A percentile compares a stretch with the other conserved stretches of the same genome.
phyloP scores from a whole-genome alignment of 2,888 invertebrate species.

The Taphrorychus bicolor region DNA sequence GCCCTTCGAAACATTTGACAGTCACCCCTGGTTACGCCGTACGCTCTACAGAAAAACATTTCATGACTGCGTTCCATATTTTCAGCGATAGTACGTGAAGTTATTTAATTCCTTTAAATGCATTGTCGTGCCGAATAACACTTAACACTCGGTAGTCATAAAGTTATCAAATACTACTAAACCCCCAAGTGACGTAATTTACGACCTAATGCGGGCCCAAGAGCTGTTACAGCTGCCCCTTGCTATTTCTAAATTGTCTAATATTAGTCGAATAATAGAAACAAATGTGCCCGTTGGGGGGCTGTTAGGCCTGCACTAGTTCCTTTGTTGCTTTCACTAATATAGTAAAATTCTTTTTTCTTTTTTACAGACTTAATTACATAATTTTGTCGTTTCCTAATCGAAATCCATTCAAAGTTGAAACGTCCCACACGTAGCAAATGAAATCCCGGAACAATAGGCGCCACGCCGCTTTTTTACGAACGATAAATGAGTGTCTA shows the following conservation, averaged over 20 bases:
- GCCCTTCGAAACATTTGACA: too few relatives aligned
- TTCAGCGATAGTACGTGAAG: too few relatives aligned
- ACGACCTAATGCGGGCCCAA: slow-evolving; percentile 23
- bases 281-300: slow-evolving; percentile 13
- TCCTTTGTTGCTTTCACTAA: neutral
- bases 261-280: slow-evolving; percentile 29
- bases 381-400: neutral
- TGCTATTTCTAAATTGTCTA: slow-evolving; percentile 25
- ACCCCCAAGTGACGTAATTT: slow-evolving; percentile 23
- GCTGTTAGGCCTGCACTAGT: neutral
- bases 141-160: neutral
- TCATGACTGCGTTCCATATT: too few relatives aligned
- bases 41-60: too few relatives aligned
- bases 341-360: neutral
- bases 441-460: slow-evolving; percentile 33
- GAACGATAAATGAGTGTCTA: slow-evolving; percentile 24
- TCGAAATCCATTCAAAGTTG: neutral
- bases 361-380: neutral
- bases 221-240: slow-evolving; percentile 27
- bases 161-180: slow-evolving; percentile 13
- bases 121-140: too few relatives aligned
- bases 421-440: neutral
- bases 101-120: too few relatives aligned
- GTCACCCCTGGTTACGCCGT: too few relatives aligned
- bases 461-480: slow-evolving; percentile 29